Evolutionary conservation across 1,140 invertebrate genomes (phyloP).

Genomic region (Caerostris extrusa): DNA sequence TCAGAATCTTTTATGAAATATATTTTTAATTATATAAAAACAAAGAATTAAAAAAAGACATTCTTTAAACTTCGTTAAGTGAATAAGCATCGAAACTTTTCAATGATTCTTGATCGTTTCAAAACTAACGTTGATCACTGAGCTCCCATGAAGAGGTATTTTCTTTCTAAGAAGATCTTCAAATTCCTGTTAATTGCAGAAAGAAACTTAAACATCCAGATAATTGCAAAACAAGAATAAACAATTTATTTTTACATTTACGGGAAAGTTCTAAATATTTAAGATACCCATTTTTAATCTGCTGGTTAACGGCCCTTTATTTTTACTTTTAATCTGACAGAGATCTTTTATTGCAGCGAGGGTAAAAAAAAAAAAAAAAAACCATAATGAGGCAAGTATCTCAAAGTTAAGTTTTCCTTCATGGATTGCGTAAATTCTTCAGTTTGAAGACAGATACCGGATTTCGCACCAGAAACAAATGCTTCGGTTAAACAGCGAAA

Average conservation of each 20-base stretch:
- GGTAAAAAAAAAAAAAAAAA: conserved; percentile 24
- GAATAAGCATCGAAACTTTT: too few relatives aligned
- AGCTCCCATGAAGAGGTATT: too few relatives aligned
- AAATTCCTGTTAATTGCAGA: neutral
- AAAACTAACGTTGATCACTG: too few relatives aligned
- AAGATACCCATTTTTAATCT: conserved; percentile 22
- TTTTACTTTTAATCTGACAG: neutral
- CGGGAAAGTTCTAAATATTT: conserved; percentile 26
- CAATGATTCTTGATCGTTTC: too few relatives aligned
- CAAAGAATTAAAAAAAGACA: too few relatives aligned
- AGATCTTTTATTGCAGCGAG: neutral
- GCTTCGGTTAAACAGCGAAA: conserved; percentile 47
- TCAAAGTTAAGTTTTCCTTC: neutral
- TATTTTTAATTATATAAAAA: too few relatives aligned
- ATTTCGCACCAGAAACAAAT: conserved; percentile 1
- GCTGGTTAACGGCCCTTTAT: neutral
- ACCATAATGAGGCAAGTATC: neutral
- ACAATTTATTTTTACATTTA: conserved; percentile 13
- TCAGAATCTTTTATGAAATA: too few relatives aligned
- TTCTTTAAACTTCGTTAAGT: too few relatives aligned
- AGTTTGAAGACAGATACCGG: conserved; percentile 31
- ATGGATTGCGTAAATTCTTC: conserved; percentile 58
- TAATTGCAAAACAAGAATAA: conserved; percentile 23
- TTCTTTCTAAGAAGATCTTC: too few relatives aligned
- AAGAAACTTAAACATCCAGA: conserved; percentile 19